phyloP scores from a whole-genome alignment of 1,140 invertebrate genomes.

The Cotesia glomerata region DNA sequence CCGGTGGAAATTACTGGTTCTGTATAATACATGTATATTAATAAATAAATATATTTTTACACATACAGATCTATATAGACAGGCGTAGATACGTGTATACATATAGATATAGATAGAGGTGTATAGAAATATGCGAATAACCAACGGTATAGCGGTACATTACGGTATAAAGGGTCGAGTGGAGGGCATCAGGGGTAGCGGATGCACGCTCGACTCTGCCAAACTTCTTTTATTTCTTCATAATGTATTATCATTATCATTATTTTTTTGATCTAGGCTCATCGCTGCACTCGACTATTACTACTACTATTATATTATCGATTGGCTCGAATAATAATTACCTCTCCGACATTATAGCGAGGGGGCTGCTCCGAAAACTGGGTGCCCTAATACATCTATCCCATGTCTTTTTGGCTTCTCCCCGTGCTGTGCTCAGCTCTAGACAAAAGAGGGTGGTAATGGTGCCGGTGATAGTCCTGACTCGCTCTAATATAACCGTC shows the following conservation, averaged over 20 bases:
- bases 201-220: slow-evolving; percentile 11
- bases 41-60: slow-evolving; percentile 11
- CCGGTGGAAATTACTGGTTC: slow-evolving; percentile 17
- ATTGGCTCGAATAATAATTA: slow-evolving; percentile 43
- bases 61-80: background rate
- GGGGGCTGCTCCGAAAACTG: slow-evolving; percentile 11
- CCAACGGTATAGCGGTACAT: background rate
- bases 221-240: slow-evolving; percentile 20
- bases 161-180: background rate
- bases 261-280: slow-evolving; percentile 9
- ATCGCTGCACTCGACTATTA: slow-evolving; percentile 6
- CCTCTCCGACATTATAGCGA: slow-evolving; percentile 34
- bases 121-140: too few relatives aligned
- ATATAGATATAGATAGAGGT: background rate
- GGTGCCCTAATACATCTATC: slow-evolving; percentile 1
- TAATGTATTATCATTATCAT: background rate
- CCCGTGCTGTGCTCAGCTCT: background rate
- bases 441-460: slow-evolving; percentile 25
- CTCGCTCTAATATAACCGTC: background rate
- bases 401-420: slow-evolving; percentile 4
- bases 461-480: slow-evolving; percentile 7
- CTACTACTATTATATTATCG: slow-evolving; percentile 24
- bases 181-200: background rate
- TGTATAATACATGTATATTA: background rate
- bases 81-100: background rate